These are phyloP conservation scores for Listronotus oregonensis DNA, from an alignment of 1,140 invertebrate genomes.

Conservation along the genomic window DNA sequence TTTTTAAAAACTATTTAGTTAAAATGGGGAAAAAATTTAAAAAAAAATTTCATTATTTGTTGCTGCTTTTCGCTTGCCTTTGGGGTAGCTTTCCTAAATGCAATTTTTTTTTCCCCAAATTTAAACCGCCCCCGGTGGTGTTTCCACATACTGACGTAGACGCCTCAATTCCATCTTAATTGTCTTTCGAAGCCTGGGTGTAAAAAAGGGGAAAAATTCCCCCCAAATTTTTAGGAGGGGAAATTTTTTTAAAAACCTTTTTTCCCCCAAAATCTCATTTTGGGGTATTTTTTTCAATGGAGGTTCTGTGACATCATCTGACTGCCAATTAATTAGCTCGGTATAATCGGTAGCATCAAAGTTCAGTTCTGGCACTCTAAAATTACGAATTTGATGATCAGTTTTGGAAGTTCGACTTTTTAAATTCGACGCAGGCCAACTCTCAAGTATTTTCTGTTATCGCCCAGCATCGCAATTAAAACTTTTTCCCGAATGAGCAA, in stretches of 20 bases:
- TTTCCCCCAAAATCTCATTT: neutral
- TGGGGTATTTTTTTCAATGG: slow-evolving; percentile 1
- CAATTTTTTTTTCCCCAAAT: neutral
- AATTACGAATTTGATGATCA: neutral
- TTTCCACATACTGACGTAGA: neutral
- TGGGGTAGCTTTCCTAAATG: no score
- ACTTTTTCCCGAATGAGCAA: no score
- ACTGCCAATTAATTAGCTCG: slow-evolving; percentile 1
- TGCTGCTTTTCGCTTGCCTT: no score
- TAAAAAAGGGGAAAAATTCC: no score
- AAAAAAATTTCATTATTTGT: no score
- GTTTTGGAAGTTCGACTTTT: neutral
- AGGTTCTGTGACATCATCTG: slow-evolving; percentile 8
- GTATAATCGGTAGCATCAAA: neutral
- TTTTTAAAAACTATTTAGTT: no score
- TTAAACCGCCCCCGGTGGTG: neutral
- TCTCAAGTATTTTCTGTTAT: neutral
- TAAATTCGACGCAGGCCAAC: slow-evolving; percentile 1
- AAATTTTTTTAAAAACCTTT: neutral
- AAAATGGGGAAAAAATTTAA: no score
- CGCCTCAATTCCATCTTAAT: neutral
- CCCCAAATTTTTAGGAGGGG: no score
- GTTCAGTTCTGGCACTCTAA: slow-evolving; percentile 8
- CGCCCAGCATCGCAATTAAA: no score
- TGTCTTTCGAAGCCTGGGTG: no score